Evolutionary conservation across 2,888 invertebrate species (phyloP).

Genomic region (Sarcophaga carnaria): DNA sequence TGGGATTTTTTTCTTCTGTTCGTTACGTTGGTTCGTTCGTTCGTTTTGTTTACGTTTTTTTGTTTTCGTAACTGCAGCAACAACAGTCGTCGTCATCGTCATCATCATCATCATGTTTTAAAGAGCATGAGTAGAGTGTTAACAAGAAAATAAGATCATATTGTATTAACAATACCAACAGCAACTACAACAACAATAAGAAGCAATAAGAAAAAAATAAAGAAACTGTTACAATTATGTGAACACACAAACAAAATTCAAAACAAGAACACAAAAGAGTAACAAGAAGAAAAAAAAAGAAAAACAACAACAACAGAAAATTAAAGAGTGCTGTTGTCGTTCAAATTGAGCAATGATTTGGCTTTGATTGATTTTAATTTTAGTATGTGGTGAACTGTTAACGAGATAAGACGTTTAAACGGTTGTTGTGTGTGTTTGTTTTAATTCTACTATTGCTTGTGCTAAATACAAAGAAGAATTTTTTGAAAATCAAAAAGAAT

Average conservation of each 20-base stretch:
- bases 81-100: conserved; percentile 46
- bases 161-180: conserved; percentile 46
- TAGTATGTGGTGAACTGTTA: conserved; percentile 71
- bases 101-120: conserved; percentile 68
- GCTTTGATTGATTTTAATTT: conserved; percentile 74
- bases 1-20: conserved; percentile 32
- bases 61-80: conserved; percentile 18
- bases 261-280: conserved; percentile 10
- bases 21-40: neutral
- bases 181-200: conserved; percentile 23
- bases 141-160: conserved; percentile 65
- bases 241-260: conserved; percentile 47
- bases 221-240: conserved; percentile 62
- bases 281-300: conserved; percentile 5
- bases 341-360: conserved; percentile 70
- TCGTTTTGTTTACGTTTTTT: conserved; percentile 26
- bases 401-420: conserved; percentile 69
- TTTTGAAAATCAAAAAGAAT: conserved; percentile 20
- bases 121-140: conserved; percentile 63
- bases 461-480: neutral
- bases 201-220: conserved; percentile 29
- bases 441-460: too few relatives aligned
- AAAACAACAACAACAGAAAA: conserved; percentile 29
- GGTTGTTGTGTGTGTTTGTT: conserved; percentile 42
- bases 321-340: conserved; percentile 33